Base-by-base conservation (phyloP, 2,797 vertebrate species). In the Steatocranus sp. region DNA sequence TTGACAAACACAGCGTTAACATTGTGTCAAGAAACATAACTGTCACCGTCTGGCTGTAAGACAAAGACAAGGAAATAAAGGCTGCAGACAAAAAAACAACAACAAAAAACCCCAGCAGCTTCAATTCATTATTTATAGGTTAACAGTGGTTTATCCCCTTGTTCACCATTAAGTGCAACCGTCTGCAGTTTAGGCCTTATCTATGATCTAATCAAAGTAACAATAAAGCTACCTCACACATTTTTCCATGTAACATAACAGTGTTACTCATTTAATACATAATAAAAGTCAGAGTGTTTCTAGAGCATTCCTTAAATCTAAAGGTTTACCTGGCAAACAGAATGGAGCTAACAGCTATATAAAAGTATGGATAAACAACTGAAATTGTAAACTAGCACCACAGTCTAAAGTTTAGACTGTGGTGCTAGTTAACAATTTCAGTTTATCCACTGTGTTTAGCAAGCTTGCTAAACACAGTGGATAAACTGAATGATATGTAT, bases 1-100 rank as follows among this genome's bases (percentile, higher is more conserved):
- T 80, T 83, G 82, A 87, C 87, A 86, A 85, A 90, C 86, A 90
- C 18, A 27, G 70, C 80, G 86, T 88, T 88, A 90, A 88, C 86
- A 87, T 81, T 78, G 80, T 90, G 92, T 91, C 89, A 85, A 87
- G 82, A 78, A 91, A 86, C 75, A 89, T 89, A 86, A 89, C 86
- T 83, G 91, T 91, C 90, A 90, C 66, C 48, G 49, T 51, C 46
- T 66, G 63, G 77, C 83, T 77, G 48, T 48, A 5, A 63, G 58
- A 88, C 51, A 41, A 48, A 68, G 74, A 78, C 50, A 6, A 34
- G 78, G 48, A 56, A 70, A 82, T 82, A 78, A n/a, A 79, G 63
- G 76, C 34, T 36, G 66, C 51, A 18, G 74, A 76, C 34, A 79
- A 51, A 27, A 56, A 74, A 23, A 63, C 48, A 74, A 61, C 61